Evolutionary conservation across 2,113 vertebrate species (phyloP), one percentile per base, ranked within the genome.

Genomic region (Percopsis transmontana): DNA sequence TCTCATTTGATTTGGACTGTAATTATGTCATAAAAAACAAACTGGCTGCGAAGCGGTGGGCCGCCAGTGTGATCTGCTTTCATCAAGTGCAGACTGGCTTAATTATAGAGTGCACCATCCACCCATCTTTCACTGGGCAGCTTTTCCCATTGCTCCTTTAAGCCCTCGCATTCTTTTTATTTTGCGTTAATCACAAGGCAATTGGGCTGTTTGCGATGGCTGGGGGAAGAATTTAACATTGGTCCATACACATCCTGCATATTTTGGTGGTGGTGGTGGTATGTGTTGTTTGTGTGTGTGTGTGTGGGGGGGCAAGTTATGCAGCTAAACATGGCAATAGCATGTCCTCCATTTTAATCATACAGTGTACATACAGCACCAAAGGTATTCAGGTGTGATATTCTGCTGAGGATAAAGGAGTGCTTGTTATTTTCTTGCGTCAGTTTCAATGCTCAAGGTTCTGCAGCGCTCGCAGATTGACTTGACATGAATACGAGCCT

Each of bases 1-100:
- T 88, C 90, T 87, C 85, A 89, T 91, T 92, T 86, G 90, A 92
- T 91, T 92, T 91, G 85, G 82, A 89, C 88, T 88, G 82, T 91
- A 90, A 93, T 92, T 91, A 92, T 91, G 89, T 92, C 85, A 80
- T 92, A 91, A 92, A 33, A 90, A 86, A 79, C 85, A 92, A 92
- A 92, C 88, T 90, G 88, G 85, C 88, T 91, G 88, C 89, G 90
- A 92, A 90, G 90, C 86, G 67, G 74, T 80, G 80, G 89, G 87
- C 85, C 84, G 85, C 86, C 87, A 87, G 88, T 87, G 81, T 85
- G 91, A 91, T 90, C 90, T 82, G 82, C 91, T 90, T 92, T 91
- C 90, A 93, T 93, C 90, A 85, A 89, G 91, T 89, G 84, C 77
- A 90, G 91, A 91, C 89, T 89, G 79, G 86, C 85, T 88, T 92